phyloP scores from a whole-genome alignment of 2,888 invertebrate genomes.

The Diachrysia chrysitis region DNA sequence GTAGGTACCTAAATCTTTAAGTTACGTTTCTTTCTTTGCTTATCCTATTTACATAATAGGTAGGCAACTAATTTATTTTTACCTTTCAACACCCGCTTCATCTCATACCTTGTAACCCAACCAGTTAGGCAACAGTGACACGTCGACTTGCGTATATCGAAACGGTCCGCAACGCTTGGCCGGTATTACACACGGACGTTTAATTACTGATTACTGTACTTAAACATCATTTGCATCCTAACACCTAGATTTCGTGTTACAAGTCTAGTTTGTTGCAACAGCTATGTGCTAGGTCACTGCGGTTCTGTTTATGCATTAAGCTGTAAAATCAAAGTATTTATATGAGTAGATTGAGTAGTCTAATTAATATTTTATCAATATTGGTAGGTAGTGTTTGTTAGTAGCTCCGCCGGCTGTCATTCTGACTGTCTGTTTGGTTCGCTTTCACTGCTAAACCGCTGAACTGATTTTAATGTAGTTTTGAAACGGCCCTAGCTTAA shows the following conservation, averaged over 20 bases:
- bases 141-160: conserved; percentile 57
- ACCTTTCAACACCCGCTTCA: too few relatives aligned
- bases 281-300: neutral
- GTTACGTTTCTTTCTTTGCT: too few relatives aligned
- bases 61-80: too few relatives aligned
- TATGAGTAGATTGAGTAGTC: neutral
- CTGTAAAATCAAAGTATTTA: neutral
- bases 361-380: neutral
- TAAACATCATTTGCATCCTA: conserved; percentile 32
- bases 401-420: too few relatives aligned
- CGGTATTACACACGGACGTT: conserved; percentile 57
- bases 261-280: neutral
- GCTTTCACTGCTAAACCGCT: too few relatives aligned
- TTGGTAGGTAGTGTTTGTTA: too few relatives aligned
- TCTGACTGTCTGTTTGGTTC: too few relatives aligned
- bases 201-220: conserved; percentile 50
- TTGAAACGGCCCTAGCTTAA: too few relatives aligned
- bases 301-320: conserved; percentile 1
- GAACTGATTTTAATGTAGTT: too few relatives aligned
- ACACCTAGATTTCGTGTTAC: neutral
- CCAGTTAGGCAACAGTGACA: conserved; percentile 71
- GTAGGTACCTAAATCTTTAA: too few relatives aligned
- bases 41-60: too few relatives aligned
- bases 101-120: conserved; percentile 8
- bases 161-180: conserved; percentile 73